Evolutionary conservation across 2,113 vertebrate species (phyloP).

Genomic region (Azemiops feae): DNA sequence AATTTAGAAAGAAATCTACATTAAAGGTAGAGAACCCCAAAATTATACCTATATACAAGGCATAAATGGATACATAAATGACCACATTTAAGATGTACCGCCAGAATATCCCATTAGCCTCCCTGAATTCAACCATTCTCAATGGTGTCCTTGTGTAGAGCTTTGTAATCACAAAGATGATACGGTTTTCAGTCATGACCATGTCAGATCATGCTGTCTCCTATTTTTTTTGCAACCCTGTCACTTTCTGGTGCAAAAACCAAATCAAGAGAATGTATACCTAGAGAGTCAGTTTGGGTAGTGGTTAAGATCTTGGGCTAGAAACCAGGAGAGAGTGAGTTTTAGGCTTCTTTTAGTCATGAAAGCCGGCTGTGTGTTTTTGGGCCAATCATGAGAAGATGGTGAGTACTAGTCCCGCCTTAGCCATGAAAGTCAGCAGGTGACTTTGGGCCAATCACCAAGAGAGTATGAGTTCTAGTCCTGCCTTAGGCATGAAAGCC

Average conservation of each 20-base stretch:
- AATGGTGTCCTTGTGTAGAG: not conserved
- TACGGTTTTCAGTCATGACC: not conserved
- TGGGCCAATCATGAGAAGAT: not conserved
- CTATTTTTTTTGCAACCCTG: not conserved
- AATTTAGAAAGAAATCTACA: not conserved
- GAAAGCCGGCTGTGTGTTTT: not conserved
- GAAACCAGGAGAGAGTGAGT: not conserved
- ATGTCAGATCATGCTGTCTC: not conserved
- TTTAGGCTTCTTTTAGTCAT: not conserved
- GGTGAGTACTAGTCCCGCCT: not conserved
- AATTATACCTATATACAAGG: not conserved
- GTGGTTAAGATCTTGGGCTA: not conserved
- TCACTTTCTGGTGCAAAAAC: not conserved
- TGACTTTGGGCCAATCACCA: not conserved
- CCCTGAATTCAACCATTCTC: constrained; percentile 4
- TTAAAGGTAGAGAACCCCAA: not conserved
- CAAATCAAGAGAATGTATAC: not conserved
- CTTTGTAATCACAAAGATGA: not conserved
- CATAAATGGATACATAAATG: not conserved
- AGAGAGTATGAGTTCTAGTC: not conserved
- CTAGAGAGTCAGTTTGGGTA: not conserved
- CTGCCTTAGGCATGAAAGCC: not conserved
- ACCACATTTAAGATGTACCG: not conserved
- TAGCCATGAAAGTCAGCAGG: not conserved
- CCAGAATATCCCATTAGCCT: not conserved